A percentile compares a stretch with the other conserved stretches of the same genome.
Conservation (phyloP, 2,888 invertebrate species). For the Limnephilus rhombicus region DNA sequence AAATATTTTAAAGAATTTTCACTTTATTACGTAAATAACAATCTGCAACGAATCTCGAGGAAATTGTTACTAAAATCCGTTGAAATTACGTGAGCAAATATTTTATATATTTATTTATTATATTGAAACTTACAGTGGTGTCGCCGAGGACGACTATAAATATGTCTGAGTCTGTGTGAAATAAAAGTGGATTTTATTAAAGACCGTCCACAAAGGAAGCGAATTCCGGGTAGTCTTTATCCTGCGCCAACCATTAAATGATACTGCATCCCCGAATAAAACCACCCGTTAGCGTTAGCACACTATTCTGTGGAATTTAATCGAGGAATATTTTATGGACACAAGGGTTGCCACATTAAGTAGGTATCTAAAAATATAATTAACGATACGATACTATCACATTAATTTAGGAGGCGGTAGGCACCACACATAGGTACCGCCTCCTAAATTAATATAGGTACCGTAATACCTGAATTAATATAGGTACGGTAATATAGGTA, state of each 20-base stretch:
- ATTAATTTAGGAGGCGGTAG: neutral
- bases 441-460: no score
- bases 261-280: constrained; percentile 5
- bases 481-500: no score
- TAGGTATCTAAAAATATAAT: neutral
- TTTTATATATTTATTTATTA: constrained; percentile 40
- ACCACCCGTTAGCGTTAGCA: neutral
- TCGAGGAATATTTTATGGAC: neutral
- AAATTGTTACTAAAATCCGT: constrained; percentile 24
- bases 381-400: neutral
- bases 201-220: neutral
- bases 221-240: neutral
- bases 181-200: constrained; percentile 45
- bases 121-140: constrained; percentile 21
- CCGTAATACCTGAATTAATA: no score
- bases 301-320: neutral
- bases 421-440: no score
- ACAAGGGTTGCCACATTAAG: neutral
- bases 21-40: neutral
- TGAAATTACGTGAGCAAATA: constrained; percentile 27
- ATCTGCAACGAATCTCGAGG: neutral
- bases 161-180: constrained; percentile 27
- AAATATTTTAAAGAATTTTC: neutral
- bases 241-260: constrained; percentile 24
- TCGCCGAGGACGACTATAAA: neutral